Base-by-base conservation (phyloP, 53 echinoderm and acorn worm species). In the Stichopus horrens region DNA sequence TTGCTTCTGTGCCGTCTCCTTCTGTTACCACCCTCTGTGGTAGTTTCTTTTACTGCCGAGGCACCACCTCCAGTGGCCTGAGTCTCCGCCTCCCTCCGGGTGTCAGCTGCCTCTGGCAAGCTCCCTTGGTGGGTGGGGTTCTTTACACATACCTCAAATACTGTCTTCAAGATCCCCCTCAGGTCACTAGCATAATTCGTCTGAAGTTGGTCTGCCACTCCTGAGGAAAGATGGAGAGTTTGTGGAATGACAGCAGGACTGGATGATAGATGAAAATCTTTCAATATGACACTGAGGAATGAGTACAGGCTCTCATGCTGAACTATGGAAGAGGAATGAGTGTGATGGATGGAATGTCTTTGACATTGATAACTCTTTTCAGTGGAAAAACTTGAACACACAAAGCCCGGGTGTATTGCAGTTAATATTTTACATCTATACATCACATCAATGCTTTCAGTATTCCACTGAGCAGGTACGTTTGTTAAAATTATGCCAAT, bases 141-240 rank as follows among this genome's bases (percentile, higher is more conserved):
- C 79, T 78, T 59, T 4, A 90, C 85, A 9, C 88, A 92, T 63
- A 95, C 93, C 76, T 93, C 95, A 90, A 97, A 97, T 53, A 97
- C 98, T 0, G 93, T 94, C 90, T 97, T 97, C 23, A 97, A 86
- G 91, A 97, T 97, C 90, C 95, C 94, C 18, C 98, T 90, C 9
- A 97, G 89, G 66, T 97, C 98, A 83, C 95, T 94, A 83, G 95
- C 98, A 74, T 94, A 97, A 90, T 97, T 97, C 52, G 98, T 95
- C 90, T 97, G 98, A 9, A 97, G 94, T 75, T 97, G 98, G 90
- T 97, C 98, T 13, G 98, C 98, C 58, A 97, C 98, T 80, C 98
- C 98, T 97, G 85, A 14, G 23, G 22, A 71, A 14, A 88, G 21
- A 65, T 87, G 77, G 19, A 79, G 66, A 59, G 75, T 13, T 19